phyloP scores from a whole-genome alignment of 2,888 invertebrate genomes.

The Caenorhabditis parvicauda region DNA sequence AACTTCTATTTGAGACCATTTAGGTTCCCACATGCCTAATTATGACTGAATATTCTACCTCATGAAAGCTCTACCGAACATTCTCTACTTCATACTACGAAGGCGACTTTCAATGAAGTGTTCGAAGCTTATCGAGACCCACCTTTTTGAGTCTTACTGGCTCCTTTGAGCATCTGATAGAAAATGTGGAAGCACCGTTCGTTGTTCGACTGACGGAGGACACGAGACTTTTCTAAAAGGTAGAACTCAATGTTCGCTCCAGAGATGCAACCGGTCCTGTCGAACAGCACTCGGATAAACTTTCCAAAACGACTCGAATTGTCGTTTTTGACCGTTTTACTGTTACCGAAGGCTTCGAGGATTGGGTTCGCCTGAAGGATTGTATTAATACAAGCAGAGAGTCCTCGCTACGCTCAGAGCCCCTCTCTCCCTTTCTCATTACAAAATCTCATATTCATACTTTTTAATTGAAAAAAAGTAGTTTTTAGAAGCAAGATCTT shows the following conservation, averaged over 20 bases:
- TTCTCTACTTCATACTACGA: neutral
- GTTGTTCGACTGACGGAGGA: slow-evolving; percentile 93
- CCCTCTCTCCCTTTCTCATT: no score
- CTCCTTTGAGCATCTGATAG: slow-evolving; percentile 91
- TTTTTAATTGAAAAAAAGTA: no score
- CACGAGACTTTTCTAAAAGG: slow-evolving; percentile 94
- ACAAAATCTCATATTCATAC: no score
- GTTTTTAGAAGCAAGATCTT: no score
- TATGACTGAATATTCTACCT: neutral
- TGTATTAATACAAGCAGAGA: no score
- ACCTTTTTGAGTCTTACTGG: slow-evolving; percentile 67
- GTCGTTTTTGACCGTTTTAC: slow-evolving; percentile 99
- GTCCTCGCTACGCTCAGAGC: no score
- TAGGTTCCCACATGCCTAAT: neutral
- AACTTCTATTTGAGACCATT: neutral
- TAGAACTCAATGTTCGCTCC: slow-evolving; percentile 99
- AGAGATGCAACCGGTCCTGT: slow-evolving; percentile 96
- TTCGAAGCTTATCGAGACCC: neutral
- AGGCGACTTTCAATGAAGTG: neutral
- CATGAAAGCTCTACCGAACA: no score
- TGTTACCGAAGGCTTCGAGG: slow-evolving; percentile 98
- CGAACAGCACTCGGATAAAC: slow-evolving; percentile 99
- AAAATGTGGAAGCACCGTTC: slow-evolving; percentile 99
- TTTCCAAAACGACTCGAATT: slow-evolving; percentile 99
- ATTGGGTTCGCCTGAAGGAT: slow-evolving; percentile 99